phyloP scores from a whole-genome alignment of 2,113 vertebrate genomes.

The Hipposideros armiger region DNA sequence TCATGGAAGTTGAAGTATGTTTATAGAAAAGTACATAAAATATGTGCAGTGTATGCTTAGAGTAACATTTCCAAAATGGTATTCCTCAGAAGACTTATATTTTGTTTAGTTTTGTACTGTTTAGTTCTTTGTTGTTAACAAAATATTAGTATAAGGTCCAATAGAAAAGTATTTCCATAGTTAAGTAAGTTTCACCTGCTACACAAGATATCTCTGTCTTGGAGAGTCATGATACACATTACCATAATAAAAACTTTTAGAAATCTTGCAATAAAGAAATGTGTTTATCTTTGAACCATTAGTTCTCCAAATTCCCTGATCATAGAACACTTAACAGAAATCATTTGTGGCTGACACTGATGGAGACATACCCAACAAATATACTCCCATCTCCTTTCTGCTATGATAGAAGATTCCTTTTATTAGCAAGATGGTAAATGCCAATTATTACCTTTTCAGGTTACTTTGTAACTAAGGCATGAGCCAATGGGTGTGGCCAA shows the following conservation, averaged over 20 bases:
- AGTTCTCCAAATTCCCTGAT: background rate
- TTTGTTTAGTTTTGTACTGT: background rate
- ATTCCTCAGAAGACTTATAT: background rate
- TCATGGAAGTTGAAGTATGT: background rate
- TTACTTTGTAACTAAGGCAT: background rate
- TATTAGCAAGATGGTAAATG: background rate
- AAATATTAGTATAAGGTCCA: background rate
- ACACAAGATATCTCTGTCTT: too few species aligned
- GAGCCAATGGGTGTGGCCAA: background rate
- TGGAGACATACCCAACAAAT: background rate
- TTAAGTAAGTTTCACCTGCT: background rate
- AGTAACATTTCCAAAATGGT: background rate
- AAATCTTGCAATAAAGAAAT: background rate
- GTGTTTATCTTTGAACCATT: background rate
- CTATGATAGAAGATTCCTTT: background rate
- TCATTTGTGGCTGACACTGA: background rate
- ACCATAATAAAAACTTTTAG: background rate
- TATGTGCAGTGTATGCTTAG: background rate
- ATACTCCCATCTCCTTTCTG: background rate
- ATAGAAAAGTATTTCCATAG: background rate
- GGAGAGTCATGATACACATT: background rate
- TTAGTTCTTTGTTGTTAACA: background rate
- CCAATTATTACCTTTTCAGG: background rate
- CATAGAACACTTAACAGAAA: background rate
- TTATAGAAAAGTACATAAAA: background rate